Base-by-base conservation (phyloP, 2,113 vertebrate genomes). In the Murina feae region DNA sequence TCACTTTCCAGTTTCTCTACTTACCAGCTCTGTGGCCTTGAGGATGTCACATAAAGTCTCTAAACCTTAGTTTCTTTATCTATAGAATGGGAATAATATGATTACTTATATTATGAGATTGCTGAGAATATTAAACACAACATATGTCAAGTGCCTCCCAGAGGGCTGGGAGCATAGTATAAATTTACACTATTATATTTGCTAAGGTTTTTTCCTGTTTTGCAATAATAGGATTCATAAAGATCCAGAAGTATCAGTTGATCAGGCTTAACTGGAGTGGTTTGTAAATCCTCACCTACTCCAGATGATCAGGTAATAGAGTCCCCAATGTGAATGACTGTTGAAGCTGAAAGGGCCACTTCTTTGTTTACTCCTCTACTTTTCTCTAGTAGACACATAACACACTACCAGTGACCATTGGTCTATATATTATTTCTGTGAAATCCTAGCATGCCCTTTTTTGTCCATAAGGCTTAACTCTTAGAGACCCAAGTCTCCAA, bases 201-300 rank as follows among this genome's bases (percentile, higher is more conserved):
- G 2, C 28, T 20, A 28, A 69, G 2, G 5, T 20, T 11, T 53
- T 44, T 55, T 39, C 9, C 30, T 96, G 66, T 30, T 88, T 66
- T 94, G 35, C 8, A 18, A 81, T 63, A 44, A 20, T 28, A 89
- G 32, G 35, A 90, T 86, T 94, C 65, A 86, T 78, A 86, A 95
- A 89, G 66, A 92, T 47, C n/a, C 53, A 96, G 58, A 88, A 47
- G 21, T 47, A 60, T n/a, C 14, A 49, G 21, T 49, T 71, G 91
- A 90, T 1, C 2, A 75, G 65, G 11, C 63, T 83, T 83, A 53
- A 14, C 16, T n/a, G 80, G 85, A 86, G 35, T 44, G 69, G 63
- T 17, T 95, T 91, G 11, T 18, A 84, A 91, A 75, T 11, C 8
- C 23, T 87, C 51, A 91, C 35, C 30, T 69, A 47, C 6, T 75